Evolutionary conservation across 2,797 vertebrate genomes (phyloP), one percentile per base, ranked within the genome.

Genomic region (Malurus leucopterus): DNA sequence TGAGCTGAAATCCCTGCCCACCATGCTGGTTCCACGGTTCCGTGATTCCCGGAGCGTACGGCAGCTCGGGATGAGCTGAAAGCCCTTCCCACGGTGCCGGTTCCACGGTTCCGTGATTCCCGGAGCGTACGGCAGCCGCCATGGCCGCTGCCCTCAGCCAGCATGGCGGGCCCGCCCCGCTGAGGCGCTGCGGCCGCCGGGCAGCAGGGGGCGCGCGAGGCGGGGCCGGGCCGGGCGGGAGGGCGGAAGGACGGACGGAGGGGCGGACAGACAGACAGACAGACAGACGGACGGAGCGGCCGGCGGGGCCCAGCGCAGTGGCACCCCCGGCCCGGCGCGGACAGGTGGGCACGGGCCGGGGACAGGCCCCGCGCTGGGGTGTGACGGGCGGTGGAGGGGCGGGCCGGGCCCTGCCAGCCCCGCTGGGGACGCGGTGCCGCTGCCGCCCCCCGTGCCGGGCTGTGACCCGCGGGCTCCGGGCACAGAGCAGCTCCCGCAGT

Each of bases 91-190:
- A 1, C 11, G 4, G 15, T 10, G 29, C 0, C 17, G 9, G 4
- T 12, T 3, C 30, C 36, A 0, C 34, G 34, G 34, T 34, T 34
- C 34, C 34, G 44, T 2, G 11, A 13, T 12, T 14, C 41, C 34
- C 17, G 0, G 22, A 3, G 3, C 5, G 50, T 6, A 5, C 5
- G 2, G 27, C 13, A 2, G 3, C 11, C 22, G 4, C 3, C 0
- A 7, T 2, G 9, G 3, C 2, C 1, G 1, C 4, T 11, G 32
- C 80, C 80, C 75, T 3, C 19, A 26, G 9, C 49, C 44, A 34
- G 61, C 3, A 73, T 69, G 75, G 84, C 83, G 36, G 44, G 32
- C 55, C 12, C 69, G 44, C 50, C 50, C 15, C 18, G 13, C 8
- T 23, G 49, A 10, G 40, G 78, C 34, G 24, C 41, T 69, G 30